phyloP scores from a whole-genome alignment of 1,140 invertebrate genomes.

The Lucilia sericata region DNA sequence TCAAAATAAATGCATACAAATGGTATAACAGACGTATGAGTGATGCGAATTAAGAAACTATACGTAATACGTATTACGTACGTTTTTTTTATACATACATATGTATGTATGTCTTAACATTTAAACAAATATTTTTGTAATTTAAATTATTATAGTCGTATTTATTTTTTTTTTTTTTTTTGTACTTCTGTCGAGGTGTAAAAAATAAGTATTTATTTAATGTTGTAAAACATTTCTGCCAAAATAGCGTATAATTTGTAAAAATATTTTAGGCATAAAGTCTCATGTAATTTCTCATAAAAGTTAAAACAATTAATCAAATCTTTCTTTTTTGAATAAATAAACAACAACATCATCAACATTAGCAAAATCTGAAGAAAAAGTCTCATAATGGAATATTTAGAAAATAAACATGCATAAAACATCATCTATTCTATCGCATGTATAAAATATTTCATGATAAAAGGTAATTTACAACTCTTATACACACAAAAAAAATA shows the following conservation, averaged over 20 bases:
- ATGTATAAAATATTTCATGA: slow-evolving; percentile 25
- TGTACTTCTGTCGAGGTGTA: not conserved
- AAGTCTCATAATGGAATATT: not conserved
- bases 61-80: not conserved
- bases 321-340: slow-evolving; percentile 11
- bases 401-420: slow-evolving; percentile 16
- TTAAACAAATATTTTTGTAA: not conserved
- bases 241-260: slow-evolving; percentile 39
- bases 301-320: slow-evolving; percentile 38
- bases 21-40: not conserved
- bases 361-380: not conserved
- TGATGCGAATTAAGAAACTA: not conserved
- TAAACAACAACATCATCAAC: not conserved
- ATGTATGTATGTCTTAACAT: not conserved
- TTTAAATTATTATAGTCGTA: not conserved
- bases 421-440: not conserved
- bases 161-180: no score
- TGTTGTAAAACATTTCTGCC: slow-evolving; percentile 32
- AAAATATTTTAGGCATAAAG: slow-evolving; percentile 30
- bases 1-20: no score
- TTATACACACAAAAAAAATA: not conserved
- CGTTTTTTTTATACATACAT: no score
- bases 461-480: slow-evolving; percentile 27
- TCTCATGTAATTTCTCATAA: slow-evolving; percentile 41
- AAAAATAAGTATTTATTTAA: slow-evolving; percentile 15